A percentile compares a stretch with the other conserved stretches of the same genome.
These are phyloP conservation scores for Colletes collaris DNA, from an alignment of 2,888 invertebrate genomes.

Conservation along the genomic window DNA sequence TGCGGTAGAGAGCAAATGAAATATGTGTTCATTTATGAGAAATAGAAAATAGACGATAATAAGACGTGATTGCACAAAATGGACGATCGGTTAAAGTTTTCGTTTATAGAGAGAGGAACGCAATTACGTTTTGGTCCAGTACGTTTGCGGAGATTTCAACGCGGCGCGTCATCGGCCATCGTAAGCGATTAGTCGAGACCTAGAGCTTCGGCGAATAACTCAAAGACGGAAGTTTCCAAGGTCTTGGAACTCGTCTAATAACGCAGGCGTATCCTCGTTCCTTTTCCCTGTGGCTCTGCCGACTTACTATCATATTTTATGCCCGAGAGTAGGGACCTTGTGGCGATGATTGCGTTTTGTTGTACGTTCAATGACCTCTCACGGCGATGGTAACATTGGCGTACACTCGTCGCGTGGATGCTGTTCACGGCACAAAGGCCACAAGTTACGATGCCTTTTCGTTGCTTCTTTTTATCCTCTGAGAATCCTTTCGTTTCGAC, in stretches of 20 bases:
- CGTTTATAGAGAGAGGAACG: no score
- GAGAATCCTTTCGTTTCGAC: no score
- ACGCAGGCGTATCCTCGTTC: conserved; percentile 13
- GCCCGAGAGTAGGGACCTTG: conserved; percentile 22
- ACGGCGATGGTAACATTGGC: conserved; percentile 13
- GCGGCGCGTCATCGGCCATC: background rate
- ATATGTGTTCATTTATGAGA: no score
- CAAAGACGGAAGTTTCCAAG: conserved; percentile 31
- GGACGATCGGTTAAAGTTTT: no score
- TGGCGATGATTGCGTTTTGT: conserved; percentile 29
- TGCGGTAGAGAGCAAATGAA: no score
- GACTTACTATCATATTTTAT: conserved; percentile 3
- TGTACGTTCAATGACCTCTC: conserved; percentile 31
- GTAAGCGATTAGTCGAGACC: conserved; percentile 23
- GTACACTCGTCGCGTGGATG: conserved; percentile 3
- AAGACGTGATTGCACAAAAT: no score
- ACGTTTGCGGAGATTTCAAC: background rate
- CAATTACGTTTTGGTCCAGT: no score
- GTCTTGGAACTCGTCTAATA: conserved; percentile 21
- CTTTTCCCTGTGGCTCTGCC: background rate
- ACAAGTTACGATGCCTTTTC: no score
- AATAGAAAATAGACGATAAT: no score
- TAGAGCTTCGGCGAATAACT: background rate
- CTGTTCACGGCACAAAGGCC: conserved; percentile 17
- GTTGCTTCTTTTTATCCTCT: no score